Evolutionary conservation across 2,888 invertebrate species (phyloP).

Genomic region (Caprella mutica): DNA sequence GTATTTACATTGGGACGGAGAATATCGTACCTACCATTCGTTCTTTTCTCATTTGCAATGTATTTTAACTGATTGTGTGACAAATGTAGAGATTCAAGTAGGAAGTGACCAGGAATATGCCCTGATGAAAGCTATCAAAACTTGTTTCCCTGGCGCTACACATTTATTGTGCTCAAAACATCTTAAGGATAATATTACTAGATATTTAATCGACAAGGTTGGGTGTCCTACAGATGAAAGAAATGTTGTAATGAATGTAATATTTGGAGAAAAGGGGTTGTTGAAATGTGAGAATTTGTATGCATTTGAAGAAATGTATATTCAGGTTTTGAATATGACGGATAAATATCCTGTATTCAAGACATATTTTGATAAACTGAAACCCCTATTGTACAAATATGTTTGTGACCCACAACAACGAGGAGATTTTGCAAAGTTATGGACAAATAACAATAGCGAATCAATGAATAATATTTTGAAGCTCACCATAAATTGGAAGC

Average conservation of each 20-base stretch:
- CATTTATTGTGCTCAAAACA: background rate
- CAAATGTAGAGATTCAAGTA: background rate
- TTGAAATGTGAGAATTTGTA: background rate
- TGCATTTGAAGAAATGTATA: background rate
- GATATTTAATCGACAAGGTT: background rate
- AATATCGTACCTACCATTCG: background rate
- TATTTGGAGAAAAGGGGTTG: background rate
- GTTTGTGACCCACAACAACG: background rate
- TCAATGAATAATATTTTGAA: conserved; percentile 1
- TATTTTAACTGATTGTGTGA: background rate
- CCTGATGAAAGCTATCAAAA: background rate
- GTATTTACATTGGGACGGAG: conserved; percentile 6
- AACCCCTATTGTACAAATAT: background rate
- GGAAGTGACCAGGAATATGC: background rate
- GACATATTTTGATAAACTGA: conserved; percentile 8
- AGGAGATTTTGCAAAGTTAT: background rate
- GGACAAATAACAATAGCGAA: conserved; percentile 4
- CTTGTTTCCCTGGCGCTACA: conserved; percentile 4
- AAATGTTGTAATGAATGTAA: background rate
- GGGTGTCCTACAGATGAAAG: background rate
- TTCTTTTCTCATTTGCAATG: conserved; percentile 6
- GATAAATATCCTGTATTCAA: background rate
- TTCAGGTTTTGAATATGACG: background rate
- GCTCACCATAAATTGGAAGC: background rate
- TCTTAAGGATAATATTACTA: background rate